phyloP scores from a whole-genome alignment of 2,113 vertebrate genomes.

The Coptodon bakossiorum region DNA sequence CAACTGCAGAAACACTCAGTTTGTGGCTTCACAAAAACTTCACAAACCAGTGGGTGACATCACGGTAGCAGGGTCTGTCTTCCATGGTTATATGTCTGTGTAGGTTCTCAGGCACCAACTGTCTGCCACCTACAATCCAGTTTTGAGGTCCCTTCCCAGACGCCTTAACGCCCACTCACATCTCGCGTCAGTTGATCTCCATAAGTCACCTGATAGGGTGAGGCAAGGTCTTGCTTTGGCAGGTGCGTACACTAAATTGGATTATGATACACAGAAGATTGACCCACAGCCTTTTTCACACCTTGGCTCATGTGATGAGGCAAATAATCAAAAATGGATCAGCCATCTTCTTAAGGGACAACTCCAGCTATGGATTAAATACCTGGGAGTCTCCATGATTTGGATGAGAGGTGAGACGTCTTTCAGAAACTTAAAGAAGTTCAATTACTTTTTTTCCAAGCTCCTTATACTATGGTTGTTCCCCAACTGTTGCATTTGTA shows the following conservation, averaged over 20 bases:
- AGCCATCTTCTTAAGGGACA: background rate
- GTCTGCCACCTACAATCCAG: background rate
- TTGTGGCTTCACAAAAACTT: background rate
- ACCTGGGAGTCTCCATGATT: background rate
- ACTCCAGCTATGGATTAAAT: background rate
- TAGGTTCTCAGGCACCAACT: background rate
- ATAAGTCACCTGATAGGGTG: background rate
- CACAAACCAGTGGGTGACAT: background rate
- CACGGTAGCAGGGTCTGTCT: background rate
- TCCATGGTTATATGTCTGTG: background rate
- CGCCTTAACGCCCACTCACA: background rate
- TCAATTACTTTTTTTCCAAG: background rate
- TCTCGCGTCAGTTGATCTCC: background rate
- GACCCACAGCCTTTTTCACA: background rate
- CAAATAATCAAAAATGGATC: background rate
- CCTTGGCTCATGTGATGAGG: rapidly evolving
- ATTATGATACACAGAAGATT: background rate
- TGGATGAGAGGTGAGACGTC: background rate
- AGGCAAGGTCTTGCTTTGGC: background rate
- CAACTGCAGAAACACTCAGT: background rate
- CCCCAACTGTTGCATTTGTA: background rate
- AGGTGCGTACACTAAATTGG: background rate
- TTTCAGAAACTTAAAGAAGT: background rate
- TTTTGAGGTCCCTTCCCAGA: background rate
- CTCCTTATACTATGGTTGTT: background rate